phyloP scores from a whole-genome alignment of 2,113 vertebrate species.

The Rhizomys pruinosus region DNA sequence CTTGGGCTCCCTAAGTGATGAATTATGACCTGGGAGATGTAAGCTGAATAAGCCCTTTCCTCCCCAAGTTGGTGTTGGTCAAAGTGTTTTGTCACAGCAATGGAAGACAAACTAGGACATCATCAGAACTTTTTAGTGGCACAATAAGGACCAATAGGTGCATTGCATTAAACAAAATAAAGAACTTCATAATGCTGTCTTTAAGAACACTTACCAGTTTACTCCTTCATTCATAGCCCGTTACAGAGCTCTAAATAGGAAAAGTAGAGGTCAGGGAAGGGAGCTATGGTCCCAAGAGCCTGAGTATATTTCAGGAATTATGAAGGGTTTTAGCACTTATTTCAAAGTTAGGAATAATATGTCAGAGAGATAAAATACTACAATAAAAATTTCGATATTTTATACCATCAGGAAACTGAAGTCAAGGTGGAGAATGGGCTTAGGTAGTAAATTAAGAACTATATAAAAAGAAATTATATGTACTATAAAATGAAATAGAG shows the following conservation, averaged over 20 bases:
- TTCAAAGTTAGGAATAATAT: not conserved
- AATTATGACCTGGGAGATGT: too few relatives aligned
- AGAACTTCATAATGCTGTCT: not conserved
- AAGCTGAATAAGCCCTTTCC: too few relatives aligned
- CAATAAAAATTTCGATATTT: not conserved
- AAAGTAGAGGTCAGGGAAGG: not conserved
- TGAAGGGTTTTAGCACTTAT: not conserved
- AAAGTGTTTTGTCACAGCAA: too few relatives aligned
- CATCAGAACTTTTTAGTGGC: too few relatives aligned
- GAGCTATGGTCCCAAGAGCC: not conserved
- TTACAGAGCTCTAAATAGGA: not conserved
- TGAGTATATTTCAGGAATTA: not conserved
- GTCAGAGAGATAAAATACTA: not conserved
- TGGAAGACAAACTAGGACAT: too few relatives aligned
- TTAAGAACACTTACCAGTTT: not conserved
- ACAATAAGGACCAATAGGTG: not conserved
- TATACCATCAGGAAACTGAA: not conserved
- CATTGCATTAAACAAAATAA: not conserved
- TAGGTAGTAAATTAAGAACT: conserved; percentile 11
- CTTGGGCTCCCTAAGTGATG: too few relatives aligned
- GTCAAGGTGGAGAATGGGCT: not conserved
- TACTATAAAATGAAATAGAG: conserved; percentile 40
- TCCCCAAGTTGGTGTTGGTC: too few relatives aligned
- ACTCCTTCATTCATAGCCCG: not conserved
- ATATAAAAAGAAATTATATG: conserved; percentile 34